Evolutionary conservation across 2,797 vertebrate genomes (phyloP).

Genomic region (Mus minutoides): DNA sequence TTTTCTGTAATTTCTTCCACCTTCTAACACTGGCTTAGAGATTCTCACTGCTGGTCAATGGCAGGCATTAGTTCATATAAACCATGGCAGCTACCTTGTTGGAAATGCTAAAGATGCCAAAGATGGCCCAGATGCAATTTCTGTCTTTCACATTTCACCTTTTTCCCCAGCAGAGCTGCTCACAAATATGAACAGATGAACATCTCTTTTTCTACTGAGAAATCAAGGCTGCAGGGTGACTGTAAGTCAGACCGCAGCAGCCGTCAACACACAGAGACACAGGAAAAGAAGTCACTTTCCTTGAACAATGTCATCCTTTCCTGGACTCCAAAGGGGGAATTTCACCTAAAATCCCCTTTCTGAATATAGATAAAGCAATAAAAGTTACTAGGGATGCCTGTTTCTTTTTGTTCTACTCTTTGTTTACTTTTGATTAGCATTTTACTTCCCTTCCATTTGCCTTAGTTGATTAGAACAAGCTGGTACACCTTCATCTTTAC

Average conservation of each 20-base stretch:
- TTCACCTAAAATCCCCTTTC: conserved; percentile 62
- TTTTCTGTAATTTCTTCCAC: not conserved
- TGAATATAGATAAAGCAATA: conserved; percentile 5
- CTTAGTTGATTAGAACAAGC: not conserved
- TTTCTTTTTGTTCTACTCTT: conserved; percentile 48
- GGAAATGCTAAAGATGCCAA: not conserved
- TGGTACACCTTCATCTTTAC: not conserved
- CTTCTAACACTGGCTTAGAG: not conserved
- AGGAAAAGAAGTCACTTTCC: conserved; percentile 12
- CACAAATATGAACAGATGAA: not conserved
- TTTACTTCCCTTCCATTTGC: conserved; percentile 64
- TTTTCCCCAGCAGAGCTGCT: not conserved
- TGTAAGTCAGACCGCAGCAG: not conserved
- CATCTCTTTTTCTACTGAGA: conserved; percentile 44
- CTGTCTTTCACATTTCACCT: not conserved
- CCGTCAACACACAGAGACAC: not conserved
- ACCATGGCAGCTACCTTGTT: not conserved
- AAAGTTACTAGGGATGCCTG: conserved; percentile 31
- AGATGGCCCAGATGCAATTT: not conserved
- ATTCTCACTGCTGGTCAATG: not conserved
- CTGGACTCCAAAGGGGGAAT: conserved; percentile 49
- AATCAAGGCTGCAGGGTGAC: not conserved
- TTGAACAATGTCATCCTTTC: conserved; percentile 43
- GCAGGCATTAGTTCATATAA: not conserved
- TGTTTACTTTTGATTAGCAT: conserved; percentile 71